phyloP scores from a whole-genome alignment of 64 coral and sea anemone species.

The Pocillopora damicornis region DNA sequence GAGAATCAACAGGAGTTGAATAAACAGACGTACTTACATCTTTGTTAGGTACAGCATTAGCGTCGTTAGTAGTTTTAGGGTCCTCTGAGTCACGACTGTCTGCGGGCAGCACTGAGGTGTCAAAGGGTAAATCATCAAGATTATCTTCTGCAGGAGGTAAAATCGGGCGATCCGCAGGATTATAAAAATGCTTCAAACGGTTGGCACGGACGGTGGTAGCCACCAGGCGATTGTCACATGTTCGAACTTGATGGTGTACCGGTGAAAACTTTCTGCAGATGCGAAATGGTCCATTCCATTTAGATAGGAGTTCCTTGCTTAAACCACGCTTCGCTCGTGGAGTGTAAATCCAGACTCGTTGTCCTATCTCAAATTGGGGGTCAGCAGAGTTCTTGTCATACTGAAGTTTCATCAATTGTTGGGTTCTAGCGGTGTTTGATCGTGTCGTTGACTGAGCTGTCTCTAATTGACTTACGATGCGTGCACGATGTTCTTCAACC shows the following conservation, averaged over 20 bases:
- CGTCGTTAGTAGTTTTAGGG: no score
- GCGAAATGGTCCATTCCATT: conserved; percentile 1
- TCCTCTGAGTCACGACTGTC: neutral
- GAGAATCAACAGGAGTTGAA: neutral
- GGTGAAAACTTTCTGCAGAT: neutral
- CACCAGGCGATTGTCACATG: conserved; percentile 12
- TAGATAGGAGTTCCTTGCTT: neutral
- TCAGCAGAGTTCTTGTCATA: neutral
- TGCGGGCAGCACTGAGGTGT: neutral
- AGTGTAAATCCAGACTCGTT: conserved; percentile 34
- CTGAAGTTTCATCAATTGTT: conserved; percentile 59
- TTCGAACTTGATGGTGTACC: conserved; percentile 2
- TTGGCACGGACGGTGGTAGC: conserved; percentile 2
- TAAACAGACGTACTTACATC: neutral
- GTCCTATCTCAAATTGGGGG: neutral
- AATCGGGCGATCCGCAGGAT: conserved; percentile 19
- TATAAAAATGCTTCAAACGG: neutral
- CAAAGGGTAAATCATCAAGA: neutral
- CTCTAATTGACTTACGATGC: conserved; percentile 38
- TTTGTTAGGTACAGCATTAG: no score
- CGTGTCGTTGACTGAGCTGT: conserved; percentile 30
- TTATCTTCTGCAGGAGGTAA: neutral
- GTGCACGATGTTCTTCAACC: conserved; percentile 40
- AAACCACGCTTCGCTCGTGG: neutral
- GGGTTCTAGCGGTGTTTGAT: conserved; percentile 49